phyloP scores from a whole-genome alignment of 2,113 vertebrate species.

The Garra rufa region DNA sequence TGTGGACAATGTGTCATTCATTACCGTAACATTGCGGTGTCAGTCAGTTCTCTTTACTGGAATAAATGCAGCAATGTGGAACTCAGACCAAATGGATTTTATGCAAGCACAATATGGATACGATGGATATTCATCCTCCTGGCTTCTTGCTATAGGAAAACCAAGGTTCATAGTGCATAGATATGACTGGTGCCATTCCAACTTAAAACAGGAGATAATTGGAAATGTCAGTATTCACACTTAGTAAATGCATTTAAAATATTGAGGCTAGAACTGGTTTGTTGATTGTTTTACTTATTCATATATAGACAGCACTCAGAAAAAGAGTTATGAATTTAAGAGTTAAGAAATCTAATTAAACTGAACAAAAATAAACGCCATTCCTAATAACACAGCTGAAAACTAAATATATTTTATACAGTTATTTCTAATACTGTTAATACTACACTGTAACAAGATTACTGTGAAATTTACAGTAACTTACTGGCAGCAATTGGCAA shows the following conservation, averaged over 20 bases:
- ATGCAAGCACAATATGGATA: slow-evolving; percentile 20
- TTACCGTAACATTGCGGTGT: slow-evolving; percentile 57
- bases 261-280: background rate
- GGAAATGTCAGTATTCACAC: background rate
- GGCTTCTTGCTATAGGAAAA: background rate
- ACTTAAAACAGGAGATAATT: background rate
- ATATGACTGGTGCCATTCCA: background rate
- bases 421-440: background rate
- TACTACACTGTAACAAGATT: too few species aligned
- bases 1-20: slow-evolving; percentile 60
- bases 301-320: too few species aligned
- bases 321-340: background rate
- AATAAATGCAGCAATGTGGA: slow-evolving; percentile 50
- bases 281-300: background rate
- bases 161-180: background rate
- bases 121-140: background rate
- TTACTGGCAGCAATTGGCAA: too few species aligned
- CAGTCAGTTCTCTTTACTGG: slow-evolving; percentile 54
- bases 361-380: background rate
- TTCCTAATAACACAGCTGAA: background rate
- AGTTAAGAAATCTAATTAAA: background rate
- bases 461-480: too few species aligned
- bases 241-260: background rate
- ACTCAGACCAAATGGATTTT: background rate
- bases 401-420: background rate